Evolutionary conservation across 2,888 invertebrate species (phyloP).

Genomic region (Helicoverpa assulta): DNA sequence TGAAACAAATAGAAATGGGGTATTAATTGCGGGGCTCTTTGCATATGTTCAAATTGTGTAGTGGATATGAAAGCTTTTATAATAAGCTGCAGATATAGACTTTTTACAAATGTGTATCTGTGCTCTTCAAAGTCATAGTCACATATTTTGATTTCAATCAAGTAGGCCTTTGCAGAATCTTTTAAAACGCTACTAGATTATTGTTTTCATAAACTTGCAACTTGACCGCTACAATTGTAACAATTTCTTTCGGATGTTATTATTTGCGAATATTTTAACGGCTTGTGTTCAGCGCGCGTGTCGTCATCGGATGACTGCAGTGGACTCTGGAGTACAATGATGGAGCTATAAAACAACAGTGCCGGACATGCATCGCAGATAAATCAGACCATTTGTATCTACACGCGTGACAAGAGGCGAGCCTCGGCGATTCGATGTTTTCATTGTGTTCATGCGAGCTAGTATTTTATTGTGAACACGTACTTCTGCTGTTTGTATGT

Average conservation of each 20-base stretch:
- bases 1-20: no score
- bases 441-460: constrained; percentile 66
- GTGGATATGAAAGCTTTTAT: no score
- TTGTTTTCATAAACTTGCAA: constrained; percentile 5
- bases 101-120: no score
- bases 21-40: no score
- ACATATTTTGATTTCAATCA: no score
- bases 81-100: no score
- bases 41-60: no score
- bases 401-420: constrained; percentile 72
- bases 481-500: constrained; percentile 54
- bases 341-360: constrained; percentile 80
- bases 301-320: constrained; percentile 67
- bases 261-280: constrained; percentile 53
- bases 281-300: constrained; percentile 53
- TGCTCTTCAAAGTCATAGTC: no score
- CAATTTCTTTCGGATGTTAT: constrained; percentile 31
- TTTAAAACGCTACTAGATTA: not conserved
- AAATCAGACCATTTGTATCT: constrained; percentile 80
- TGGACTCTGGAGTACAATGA: constrained; percentile 74
- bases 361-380: constrained; percentile 76
- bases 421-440: constrained; percentile 72
- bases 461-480: constrained; percentile 60
- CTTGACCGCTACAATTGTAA: constrained; percentile 14
- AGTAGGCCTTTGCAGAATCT: no score